Evolutionary conservation across 2,113 vertebrate genomes (phyloP).

Genomic region (Xerus inauris): DNA sequence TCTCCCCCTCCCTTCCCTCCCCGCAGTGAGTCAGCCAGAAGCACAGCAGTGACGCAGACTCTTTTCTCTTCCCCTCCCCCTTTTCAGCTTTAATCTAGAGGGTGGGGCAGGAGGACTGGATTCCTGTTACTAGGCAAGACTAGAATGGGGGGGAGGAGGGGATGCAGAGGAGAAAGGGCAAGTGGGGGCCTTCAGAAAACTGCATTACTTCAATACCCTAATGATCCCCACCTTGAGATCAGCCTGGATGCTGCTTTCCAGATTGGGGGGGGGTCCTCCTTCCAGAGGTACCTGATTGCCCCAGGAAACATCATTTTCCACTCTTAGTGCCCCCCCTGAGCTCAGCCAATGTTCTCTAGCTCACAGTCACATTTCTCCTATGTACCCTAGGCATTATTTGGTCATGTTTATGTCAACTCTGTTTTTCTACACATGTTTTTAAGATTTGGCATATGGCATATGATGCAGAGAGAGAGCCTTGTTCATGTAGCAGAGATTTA

Average conservation of each 20-base stretch:
- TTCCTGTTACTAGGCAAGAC: constrained; percentile 67
- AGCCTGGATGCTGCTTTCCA: neutral
- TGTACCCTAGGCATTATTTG: neutral
- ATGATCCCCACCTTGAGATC: neutral
- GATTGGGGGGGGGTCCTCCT: neutral
- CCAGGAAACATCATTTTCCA: neutral
- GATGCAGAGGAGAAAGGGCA: neutral
- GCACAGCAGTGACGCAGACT: constrained; percentile 60
- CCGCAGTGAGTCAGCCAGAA: constrained; percentile 46
- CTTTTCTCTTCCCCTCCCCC: neutral
- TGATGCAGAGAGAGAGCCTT: neutral
- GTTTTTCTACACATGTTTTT: constrained; percentile 3
- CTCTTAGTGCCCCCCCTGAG: neutral
- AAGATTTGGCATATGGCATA: constrained; percentile 9
- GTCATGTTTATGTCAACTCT: constrained; percentile 12
- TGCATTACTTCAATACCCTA: neutral
- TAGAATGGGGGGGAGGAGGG: neutral
- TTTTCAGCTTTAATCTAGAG: constrained; percentile 40
- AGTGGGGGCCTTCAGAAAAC: neutral
- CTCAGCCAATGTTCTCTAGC: neutral
- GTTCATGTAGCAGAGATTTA: constrained; percentile 37
- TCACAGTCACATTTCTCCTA: neutral
- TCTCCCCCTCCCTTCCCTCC: neutral
- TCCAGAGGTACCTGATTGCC: neutral
- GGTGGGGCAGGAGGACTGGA: constrained; percentile 54